Conservation (phyloP, 2,797 vertebrate genomes). For the Eulemur rubriventer region DNA sequence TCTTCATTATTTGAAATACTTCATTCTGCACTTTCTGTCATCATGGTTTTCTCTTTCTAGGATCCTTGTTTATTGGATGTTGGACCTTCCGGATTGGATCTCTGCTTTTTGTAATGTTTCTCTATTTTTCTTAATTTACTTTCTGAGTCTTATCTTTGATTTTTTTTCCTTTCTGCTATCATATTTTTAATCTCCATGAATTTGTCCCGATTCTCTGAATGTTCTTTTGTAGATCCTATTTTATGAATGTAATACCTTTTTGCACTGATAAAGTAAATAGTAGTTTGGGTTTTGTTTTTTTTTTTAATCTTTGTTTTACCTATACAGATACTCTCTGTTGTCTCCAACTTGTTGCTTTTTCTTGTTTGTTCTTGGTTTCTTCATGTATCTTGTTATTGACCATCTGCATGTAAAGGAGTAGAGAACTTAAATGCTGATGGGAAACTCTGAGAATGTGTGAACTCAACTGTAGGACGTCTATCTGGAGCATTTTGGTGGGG, state of each 20-base stretch:
- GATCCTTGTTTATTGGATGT: neutral
- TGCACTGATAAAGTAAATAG: neutral
- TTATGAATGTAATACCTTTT: neutral
- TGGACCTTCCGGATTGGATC: neutral
- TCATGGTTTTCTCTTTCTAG: neutral
- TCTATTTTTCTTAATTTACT: neutral
- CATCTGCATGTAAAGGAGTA: neutral
- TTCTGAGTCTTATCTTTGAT: neutral
- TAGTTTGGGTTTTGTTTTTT: too few species aligned
- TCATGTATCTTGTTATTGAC: neutral
- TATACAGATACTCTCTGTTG: neutral
- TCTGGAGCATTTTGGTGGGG: neutral
- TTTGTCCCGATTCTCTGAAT: neutral
- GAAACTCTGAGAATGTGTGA: neutral
- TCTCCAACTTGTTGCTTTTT: neutral
- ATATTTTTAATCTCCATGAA: neutral
- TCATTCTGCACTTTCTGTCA: neutral
- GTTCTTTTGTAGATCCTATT: neutral
- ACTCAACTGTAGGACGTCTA: neutral
- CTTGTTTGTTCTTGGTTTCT: neutral
- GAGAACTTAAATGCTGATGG: neutral
- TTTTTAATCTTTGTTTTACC: neutral
- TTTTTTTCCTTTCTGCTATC: neutral
- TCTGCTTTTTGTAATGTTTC: constrained; percentile 24
- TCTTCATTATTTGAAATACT: neutral